Evolutionary conservation across 1,140 invertebrate genomes (phyloP), one percentile per base, ranked within the genome.

Genomic region (Achatina immaculata): DNA sequence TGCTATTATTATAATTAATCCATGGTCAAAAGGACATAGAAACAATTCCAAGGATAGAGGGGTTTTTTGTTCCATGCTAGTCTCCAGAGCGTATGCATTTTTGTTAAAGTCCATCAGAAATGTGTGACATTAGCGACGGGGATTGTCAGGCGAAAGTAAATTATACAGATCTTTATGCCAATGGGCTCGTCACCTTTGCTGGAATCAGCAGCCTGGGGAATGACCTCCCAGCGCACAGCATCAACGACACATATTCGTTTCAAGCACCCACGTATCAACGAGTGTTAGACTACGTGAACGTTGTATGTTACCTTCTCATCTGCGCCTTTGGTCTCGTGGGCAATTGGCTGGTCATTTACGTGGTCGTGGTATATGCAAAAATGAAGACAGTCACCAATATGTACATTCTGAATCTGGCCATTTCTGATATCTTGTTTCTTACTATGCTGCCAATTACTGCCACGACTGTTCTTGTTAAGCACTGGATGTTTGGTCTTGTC

Each of bases 371-470:
- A 11, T 97, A 95, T 91, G 96, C 96, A 38, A 98, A 98, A 90
- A 98, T 99, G 97, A 97, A 99, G 89, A 99, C 97, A 0, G 97
- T 99, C 0, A 98, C 97, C 48, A 99, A 99, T 86, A 96, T 98
- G 93, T 99, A 98, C 91, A 98, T 99, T 78, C 94, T 99, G 3
- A 99, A 99, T 88, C 91, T 99, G 82, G 97, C 97, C 0, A 94
- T 99, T n/a, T 97, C 97, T 0, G 97, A 99, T 89, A 96, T 98
- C 86, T 95, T 96, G 85, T 99, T 98, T 89, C 93, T 99, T 0
- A 95, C 98, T 16, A 96, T 97, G 0, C 95, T 99, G 82, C 97
- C 97, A 0, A 97, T 99, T 86, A 91, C 98, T 0, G 94, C 98
- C n/a, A 95, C 95, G 0, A 99, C 97, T 0, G 95, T 97, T 92